Evolutionary conservation across 2,888 invertebrate genomes (phyloP).

Genomic region (Tetramorium bicarinatum): DNA sequence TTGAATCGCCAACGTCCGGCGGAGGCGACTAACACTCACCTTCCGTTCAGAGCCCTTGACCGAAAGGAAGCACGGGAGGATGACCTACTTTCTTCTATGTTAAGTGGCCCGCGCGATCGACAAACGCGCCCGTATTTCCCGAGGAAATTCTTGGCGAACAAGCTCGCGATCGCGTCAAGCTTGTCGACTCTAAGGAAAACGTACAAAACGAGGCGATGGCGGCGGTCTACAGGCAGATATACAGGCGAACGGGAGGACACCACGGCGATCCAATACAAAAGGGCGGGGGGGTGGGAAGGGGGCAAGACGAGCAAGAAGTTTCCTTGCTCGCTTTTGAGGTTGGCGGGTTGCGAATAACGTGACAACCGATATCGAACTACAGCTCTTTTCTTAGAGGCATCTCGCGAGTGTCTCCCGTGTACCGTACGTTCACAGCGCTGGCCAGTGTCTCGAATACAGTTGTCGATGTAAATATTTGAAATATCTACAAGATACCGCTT

Average conservation of each 20-base stretch:
- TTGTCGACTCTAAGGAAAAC: slow-evolving; percentile 45
- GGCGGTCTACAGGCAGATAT: slow-evolving; percentile 26
- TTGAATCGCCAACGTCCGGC: background rate
- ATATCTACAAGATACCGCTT: slow-evolving; percentile 6
- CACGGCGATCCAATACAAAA: slow-evolving; percentile 40
- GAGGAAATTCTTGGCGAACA: slow-evolving; percentile 30
- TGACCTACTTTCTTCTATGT: slow-evolving; percentile 30
- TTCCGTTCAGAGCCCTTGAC: slow-evolving; percentile 29
- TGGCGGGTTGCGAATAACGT: slow-evolving; percentile 55
- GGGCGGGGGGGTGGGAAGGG: background rate
- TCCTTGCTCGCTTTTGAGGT: slow-evolving; percentile 51
- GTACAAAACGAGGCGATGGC: slow-evolving; percentile 31
- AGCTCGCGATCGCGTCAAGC: slow-evolving; percentile 35
- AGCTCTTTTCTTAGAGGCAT: slow-evolving; percentile 39
- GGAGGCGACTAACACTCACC: background rate
- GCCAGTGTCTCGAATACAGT: slow-evolving; percentile 14
- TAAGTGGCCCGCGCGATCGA: slow-evolving; percentile 45
- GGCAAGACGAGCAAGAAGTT: slow-evolving; percentile 30
- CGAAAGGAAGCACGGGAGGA: slow-evolving; percentile 4
- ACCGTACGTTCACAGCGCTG: background rate
- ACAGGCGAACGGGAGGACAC: slow-evolving; percentile 26
- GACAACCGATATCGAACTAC: slow-evolving; percentile 53
- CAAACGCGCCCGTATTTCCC: slow-evolving; percentile 41
- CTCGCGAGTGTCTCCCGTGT: slow-evolving; percentile 16
- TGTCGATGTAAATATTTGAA: slow-evolving; percentile 33